Evolutionary conservation across 2,113 vertebrate genomes (phyloP).

Genomic region (Hemiprocne comata): DNA sequence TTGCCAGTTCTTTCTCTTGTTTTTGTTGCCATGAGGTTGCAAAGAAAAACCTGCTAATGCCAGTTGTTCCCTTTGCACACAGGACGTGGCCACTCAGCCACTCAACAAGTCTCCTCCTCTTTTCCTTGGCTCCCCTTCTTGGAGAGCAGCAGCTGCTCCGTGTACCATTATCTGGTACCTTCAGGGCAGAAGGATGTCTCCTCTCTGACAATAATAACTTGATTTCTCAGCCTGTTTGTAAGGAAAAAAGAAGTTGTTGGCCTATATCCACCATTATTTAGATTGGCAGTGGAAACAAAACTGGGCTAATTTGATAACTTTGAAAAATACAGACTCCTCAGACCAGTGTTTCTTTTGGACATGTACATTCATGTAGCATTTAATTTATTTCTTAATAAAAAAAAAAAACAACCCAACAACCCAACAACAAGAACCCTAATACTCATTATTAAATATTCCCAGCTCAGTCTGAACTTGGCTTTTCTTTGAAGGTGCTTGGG

Average conservation of each 20-base stretch:
- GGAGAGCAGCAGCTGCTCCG: background rate
- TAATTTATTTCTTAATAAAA: constrained; percentile 13
- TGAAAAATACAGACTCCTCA: background rate
- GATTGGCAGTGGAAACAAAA: background rate
- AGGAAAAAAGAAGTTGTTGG: background rate
- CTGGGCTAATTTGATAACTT: background rate
- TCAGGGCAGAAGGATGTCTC: background rate
- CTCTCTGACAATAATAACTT: background rate
- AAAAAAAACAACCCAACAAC: accelerated
- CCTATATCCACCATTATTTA: background rate
- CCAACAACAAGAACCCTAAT: background rate
- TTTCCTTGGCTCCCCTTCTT: background rate
- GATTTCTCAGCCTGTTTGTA: background rate
- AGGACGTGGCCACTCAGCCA: accelerated
- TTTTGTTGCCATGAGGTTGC: background rate
- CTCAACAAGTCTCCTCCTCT: background rate
- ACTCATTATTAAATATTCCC: background rate
- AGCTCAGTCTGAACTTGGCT: background rate
- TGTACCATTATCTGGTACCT: background rate
- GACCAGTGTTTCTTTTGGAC: background rate
- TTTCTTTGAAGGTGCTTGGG: background rate
- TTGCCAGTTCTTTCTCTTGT: background rate
- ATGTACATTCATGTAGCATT: background rate
- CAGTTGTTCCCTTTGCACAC: accelerated
- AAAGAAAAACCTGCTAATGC: background rate